A percentile compares a stretch with the other conserved stretches of the same genome.
Evolutionary conservation across 2,113 vertebrate species (phyloP).

Genomic region (Gavia stellata): DNA sequence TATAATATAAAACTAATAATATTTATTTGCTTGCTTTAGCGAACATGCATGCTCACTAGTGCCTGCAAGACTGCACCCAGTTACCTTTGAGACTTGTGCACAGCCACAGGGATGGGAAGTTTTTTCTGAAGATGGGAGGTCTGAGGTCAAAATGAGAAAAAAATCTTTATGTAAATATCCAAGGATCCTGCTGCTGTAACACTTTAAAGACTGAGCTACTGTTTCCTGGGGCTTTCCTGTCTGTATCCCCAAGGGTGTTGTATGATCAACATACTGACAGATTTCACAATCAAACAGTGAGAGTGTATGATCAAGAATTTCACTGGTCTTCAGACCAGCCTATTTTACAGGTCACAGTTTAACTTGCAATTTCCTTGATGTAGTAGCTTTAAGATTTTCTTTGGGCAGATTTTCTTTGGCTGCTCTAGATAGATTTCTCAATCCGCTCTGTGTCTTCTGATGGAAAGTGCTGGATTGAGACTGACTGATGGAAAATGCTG

Average conservation of each 20-base stretch:
- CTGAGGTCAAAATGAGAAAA: neutral
- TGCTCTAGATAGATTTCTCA: neutral
- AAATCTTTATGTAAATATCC: neutral
- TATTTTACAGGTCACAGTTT: neutral
- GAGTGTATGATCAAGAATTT: neutral
- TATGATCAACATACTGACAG: neutral
- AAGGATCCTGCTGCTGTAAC: neutral
- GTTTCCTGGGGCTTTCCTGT: neutral
- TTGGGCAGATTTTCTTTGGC: neutral
- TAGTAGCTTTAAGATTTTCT: neutral
- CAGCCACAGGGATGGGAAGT: neutral
- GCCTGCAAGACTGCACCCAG: neutral
- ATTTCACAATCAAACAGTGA: neutral
- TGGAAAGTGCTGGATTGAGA: neutral
- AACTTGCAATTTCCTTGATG: neutral
- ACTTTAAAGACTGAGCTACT: neutral
- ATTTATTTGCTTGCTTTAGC: neutral
- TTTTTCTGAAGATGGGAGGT: neutral
- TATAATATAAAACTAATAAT: neutral
- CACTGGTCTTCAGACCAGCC: neutral
- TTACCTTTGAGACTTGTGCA: neutral
- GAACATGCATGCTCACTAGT: neutral
- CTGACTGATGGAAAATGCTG: neutral
- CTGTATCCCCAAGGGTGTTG: neutral
- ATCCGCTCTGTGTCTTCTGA: neutral